Evolutionary conservation across 2,113 vertebrate species (phyloP), one percentile per base, ranked within the genome.

Genomic region (Nesogale talazaci): DNA sequence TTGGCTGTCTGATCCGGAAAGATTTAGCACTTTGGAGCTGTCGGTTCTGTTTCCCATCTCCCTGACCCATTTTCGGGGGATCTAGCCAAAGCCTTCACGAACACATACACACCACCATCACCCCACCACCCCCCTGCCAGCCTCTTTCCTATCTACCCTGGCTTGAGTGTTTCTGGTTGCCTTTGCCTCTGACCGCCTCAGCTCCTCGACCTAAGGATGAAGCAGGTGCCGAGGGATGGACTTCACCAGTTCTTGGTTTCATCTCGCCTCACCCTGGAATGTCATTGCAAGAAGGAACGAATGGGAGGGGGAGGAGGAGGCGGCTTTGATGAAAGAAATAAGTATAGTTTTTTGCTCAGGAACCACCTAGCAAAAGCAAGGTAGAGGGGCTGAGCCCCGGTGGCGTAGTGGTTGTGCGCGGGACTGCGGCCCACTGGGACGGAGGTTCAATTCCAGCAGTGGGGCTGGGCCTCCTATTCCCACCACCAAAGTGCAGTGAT

Each of bases 301-400:
- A n/a, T n/a, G 8, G 57, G 61, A 86, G 20, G 34, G 81, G 40
- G 46, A 25, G 78, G 29, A 80, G 27, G 81, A 92, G 81, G 36
- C 52, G 90, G n/a, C 75, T 15, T 17, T 23, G 57, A 65, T 31
- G 56, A 23, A 83, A 86, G 46, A 12, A 52, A 79, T 65, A 61
- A 38, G 14, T 74, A 19, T 77, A 52, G 27, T 56, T 95, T 12
- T 52, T 52, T 52, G n/a, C 88, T 92, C 80, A 75, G 29, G 23
- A 63, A 61, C 61, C 72, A 36, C 56, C 75, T 92, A 91, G 19
- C 52, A 77, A 70, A 57, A 89, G 52, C 82, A 85, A 75, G n/a
- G 83, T 81, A 40, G 83, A 38, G 42, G n/a, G n/a, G n/a, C n/a
- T n/a, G n/a, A n/a, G n/a, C n/a, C n/a, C n/a, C n/a, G n/a, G n/a